phyloP scores from a whole-genome alignment of 1,140 invertebrate genomes.

The Drosophila bipectinata region DNA sequence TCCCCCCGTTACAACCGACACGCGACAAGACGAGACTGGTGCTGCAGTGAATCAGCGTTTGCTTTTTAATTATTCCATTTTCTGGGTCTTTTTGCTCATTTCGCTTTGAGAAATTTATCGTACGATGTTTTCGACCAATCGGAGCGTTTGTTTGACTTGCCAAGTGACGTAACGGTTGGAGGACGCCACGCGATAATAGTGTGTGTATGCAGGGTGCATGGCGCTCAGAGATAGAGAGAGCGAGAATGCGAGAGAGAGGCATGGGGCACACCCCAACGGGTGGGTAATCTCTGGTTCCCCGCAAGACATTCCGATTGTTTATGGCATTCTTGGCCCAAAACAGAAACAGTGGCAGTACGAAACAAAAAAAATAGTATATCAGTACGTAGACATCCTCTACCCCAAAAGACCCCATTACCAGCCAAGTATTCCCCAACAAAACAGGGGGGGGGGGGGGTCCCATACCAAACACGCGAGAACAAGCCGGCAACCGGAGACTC shows the following conservation, averaged over 20 bases:
- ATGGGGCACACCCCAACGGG: conserved; percentile 9
- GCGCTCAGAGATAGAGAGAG: neutral
- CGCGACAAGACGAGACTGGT: conserved; percentile 36
- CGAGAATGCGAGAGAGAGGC: neutral
- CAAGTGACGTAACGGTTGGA: conserved; percentile 77
- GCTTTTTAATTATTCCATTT: conserved; percentile 68
- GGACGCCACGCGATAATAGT: conserved; percentile 70
- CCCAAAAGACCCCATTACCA: neutral
- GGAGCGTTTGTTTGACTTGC: conserved; percentile 74
- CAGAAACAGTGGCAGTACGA: neutral
- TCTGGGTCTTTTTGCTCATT: conserved; percentile 74
- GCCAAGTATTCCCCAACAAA: neutral
- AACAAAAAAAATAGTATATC: conserved; percentile 1
- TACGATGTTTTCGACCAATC: conserved; percentile 83
- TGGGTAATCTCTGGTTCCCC: conserved; percentile 16
- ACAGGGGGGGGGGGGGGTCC: neutral
- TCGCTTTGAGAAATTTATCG: conserved; percentile 81
- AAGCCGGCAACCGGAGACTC: neutral
- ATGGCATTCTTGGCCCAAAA: conserved; percentile 26
- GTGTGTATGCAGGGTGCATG: conserved; percentile 18
- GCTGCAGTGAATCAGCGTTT: conserved; percentile 52
- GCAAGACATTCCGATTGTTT: conserved; percentile 42
- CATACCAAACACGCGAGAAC: neutral
- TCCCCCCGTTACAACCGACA: conserved; percentile 4
- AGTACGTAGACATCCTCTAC: conserved; percentile 2